Conservation (phyloP, 2,113 vertebrate species). For the Danionella cerebrum region DNA sequence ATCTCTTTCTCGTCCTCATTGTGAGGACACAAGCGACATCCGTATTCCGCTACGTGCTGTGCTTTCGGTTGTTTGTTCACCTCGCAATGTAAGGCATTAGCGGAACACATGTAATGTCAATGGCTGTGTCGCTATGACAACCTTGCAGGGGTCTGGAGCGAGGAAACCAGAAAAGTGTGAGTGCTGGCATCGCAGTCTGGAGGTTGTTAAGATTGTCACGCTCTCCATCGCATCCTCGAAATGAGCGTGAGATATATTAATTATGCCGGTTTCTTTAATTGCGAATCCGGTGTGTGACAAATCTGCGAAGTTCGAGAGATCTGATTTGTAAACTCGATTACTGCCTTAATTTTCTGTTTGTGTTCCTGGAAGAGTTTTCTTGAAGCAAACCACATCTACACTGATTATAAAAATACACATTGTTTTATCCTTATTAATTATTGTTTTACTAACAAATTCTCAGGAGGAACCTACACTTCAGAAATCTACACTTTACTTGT, state of each 20-base stretch:
- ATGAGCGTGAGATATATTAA: constrained; percentile 2
- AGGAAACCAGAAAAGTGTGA: constrained; percentile 17
- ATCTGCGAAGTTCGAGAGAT: neutral
- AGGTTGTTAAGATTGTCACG: constrained; percentile 18
- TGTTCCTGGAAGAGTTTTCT: too few species aligned
- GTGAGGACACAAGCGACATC: constrained; percentile 13
- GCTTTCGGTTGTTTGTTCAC: constrained; percentile 28
- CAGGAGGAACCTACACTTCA: too few species aligned
- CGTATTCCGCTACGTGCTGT: constrained; percentile 28
- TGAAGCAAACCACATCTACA: too few species aligned
- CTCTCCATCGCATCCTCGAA: neutral
- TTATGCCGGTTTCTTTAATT: constrained; percentile 17
- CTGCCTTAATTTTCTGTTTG: too few species aligned
- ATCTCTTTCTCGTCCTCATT: neutral
- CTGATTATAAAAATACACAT: too few species aligned
- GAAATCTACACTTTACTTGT: too few species aligned
- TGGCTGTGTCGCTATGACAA: constrained; percentile 49
- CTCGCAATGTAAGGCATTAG: constrained; percentile 32
- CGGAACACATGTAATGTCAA: constrained; percentile 48
- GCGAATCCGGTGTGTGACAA: neutral
- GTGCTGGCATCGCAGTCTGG: neutral
- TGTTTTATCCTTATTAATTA: too few species aligned
- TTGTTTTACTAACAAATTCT: too few species aligned
- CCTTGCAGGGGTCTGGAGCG: constrained; percentile 32
- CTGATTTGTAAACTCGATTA: neutral